Conservation (phyloP, 2,113 vertebrate species). For the Eulacestoma nigropectus region DNA sequence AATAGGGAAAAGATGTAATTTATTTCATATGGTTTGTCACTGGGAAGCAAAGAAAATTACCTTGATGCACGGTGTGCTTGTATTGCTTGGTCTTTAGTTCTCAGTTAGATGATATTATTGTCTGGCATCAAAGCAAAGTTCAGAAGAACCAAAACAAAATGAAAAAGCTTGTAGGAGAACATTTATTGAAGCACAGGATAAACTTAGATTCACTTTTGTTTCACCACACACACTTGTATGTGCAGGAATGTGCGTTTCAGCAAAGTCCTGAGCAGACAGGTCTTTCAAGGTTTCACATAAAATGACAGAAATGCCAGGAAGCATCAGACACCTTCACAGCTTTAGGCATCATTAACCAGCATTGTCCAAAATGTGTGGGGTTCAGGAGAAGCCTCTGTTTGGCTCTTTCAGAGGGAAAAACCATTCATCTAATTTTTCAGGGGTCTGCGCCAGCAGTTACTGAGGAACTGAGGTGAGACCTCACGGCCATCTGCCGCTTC, state of each 20-base stretch:
- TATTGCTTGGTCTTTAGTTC: not conserved
- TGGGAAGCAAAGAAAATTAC: not conserved
- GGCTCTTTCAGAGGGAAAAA: not conserved
- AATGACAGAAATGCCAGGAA: not conserved
- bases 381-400: not conserved
- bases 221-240: not conserved
- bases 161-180: not conserved
- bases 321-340: not conserved
- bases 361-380: not conserved
- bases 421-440: not conserved
- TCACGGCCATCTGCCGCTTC: not conserved
- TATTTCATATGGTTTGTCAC: constrained; percentile 8
- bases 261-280: not conserved
- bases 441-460: not conserved
- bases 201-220: not conserved
- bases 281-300: not conserved
- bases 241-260: not conserved
- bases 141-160: not conserved
- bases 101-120: not conserved
- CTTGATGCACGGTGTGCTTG: not conserved
- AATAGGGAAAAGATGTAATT: not conserved
- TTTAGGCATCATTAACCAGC: not conserved
- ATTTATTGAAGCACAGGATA: not conserved
- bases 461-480: not conserved
- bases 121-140: not conserved